Base-by-base conservation (phyloP, 2,113 vertebrate species). In the Smithornis capensis region DNA sequence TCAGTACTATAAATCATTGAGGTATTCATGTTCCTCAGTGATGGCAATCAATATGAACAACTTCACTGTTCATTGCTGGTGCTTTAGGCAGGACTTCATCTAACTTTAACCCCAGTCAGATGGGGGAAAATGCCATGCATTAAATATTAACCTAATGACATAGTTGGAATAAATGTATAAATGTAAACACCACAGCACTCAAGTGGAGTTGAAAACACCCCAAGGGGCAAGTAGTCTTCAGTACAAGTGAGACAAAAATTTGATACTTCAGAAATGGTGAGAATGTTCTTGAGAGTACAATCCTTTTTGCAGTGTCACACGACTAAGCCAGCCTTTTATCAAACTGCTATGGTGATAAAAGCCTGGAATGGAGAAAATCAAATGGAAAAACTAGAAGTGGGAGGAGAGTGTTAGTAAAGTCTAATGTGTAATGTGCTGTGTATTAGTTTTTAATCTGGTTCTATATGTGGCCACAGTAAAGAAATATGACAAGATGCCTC, bases 271-370 rank as follows among this genome's bases (percentile, higher is more conserved):
- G 75, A 97, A 94, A 97, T 95, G 95, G 98, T 97, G 98, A 98
- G 97, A 98, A 98, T 97, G 97, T 98, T 97, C 93, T 91, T 97
- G 76, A 85, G 93, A 53, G 74, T 96, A 96, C 83, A 95, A 96
- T 94, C 97, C 98, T 98, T 98, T 98, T 98, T 98, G 97, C 98
- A 98, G 96, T 98, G 97, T 98, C 97, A 97, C 97, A 97, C 90
- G 12, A 87, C 94, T 94, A 93, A 95, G 95, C 53, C 87, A 89
- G 83, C 97, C 95, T 98, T 98, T 97, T 98, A 97, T 97, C 97
- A 98, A 96, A 97, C 44, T 63, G 83, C 64, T 69, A 69, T 94
- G 71, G 98, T 91, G 98, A 98, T 98, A 98, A 98, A 98, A 98
- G 98, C 97, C 68, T 96, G 92, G 83, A 77, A 95, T 83, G 83